Evolutionary conservation across 2,797 vertebrate genomes (phyloP).

Genomic region (Helicolenus hilgendorfi): DNA sequence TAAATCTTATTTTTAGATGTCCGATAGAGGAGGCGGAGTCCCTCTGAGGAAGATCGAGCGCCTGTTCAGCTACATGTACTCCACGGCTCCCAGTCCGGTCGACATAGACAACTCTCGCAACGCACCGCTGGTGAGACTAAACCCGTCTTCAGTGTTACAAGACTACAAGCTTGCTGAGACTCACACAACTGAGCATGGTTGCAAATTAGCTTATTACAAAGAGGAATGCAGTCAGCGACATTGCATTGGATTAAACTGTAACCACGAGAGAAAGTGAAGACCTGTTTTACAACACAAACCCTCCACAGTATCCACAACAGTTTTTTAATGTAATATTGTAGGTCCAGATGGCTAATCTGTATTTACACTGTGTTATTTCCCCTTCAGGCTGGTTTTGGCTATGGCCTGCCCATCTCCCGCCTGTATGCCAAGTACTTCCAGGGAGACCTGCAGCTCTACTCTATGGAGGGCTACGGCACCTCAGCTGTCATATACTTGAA

Average conservation of each 20-base stretch:
- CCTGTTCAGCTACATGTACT: slow-evolving; percentile 98
- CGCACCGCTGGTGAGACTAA: slow-evolving; percentile 94
- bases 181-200: slow-evolving; percentile 22
- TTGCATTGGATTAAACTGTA: slow-evolving; percentile 34
- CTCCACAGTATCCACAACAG: not conserved
- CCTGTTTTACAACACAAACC: not conserved
- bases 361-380: not conserved
- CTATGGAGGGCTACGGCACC: slow-evolving; percentile 98
- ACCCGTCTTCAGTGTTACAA: not conserved
- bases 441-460: slow-evolving; percentile 97
- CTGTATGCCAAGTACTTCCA: slow-evolving; percentile 99
- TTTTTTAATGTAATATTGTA: not conserved
- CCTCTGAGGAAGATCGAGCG: slow-evolving; percentile 95
- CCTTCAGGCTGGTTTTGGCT: slow-evolving; percentile 97
- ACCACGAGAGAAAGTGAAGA: not conserved
- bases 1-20: slow-evolving; percentile 90
- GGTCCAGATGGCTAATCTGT: not conserved
- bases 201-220: slow-evolving; percentile 53
- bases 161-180: not conserved
- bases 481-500: slow-evolving; percentile 98
- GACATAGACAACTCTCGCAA: slow-evolving; percentile 91
- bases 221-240: slow-evolving; percentile 19
- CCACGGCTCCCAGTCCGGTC: slow-evolving; percentile 95
- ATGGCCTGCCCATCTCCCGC: slow-evolving; percentile 98
- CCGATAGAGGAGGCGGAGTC: slow-evolving; percentile 97